Evolutionary conservation across 1,140 invertebrate genomes (phyloP), one percentile per base, ranked within the genome.

Genomic region (Sycophila sp.): DNA sequence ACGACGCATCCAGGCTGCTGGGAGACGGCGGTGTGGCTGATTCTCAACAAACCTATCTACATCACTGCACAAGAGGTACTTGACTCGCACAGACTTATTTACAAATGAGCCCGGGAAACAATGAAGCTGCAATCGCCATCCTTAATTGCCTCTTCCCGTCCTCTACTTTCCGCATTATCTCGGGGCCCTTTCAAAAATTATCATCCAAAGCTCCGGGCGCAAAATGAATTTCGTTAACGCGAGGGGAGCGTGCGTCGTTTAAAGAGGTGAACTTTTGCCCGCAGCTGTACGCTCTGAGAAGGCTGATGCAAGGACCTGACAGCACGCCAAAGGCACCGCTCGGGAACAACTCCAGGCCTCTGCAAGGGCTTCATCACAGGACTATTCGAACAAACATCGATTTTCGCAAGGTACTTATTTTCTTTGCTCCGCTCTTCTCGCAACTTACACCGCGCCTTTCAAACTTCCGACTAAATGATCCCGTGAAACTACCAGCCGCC

Each of bases 311-410:
- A 85, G 94, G 94, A 49, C 92, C 95, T 6, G 88, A 91, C 80
- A 89, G 90, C 76, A 91, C 91, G 49, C 94, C 95, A 19, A 97
- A 96, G 81, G 94, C 94, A 26, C 94, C 94, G 8, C 90, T 98
- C 83, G 94, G 94, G 62, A 97, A 97, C 89, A 98, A 98, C 87
- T 95, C 94, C 65, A 90, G 97, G 69, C 96, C 96, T 15, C 88
- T 95, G 26, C 95, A 97, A 87, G 91, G 91, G 59, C 89, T 98
- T 67, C 92, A 98, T 85, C 93, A 96, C 81, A 91, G 97, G 78
- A 95, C 96, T 42, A 91, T 99, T 73, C 89, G 97, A 79, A 99
- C 97, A 68, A 99, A 99, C 83, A 98, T 99, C 81, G 96, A 98
- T 88, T 97, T 98, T 87, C 92, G 91, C 77, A 91, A 90, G 87